These are phyloP conservation scores for Prinia subflava DNA, from an alignment of 2,113 vertebrate genomes.

Conservation along the genomic window DNA sequence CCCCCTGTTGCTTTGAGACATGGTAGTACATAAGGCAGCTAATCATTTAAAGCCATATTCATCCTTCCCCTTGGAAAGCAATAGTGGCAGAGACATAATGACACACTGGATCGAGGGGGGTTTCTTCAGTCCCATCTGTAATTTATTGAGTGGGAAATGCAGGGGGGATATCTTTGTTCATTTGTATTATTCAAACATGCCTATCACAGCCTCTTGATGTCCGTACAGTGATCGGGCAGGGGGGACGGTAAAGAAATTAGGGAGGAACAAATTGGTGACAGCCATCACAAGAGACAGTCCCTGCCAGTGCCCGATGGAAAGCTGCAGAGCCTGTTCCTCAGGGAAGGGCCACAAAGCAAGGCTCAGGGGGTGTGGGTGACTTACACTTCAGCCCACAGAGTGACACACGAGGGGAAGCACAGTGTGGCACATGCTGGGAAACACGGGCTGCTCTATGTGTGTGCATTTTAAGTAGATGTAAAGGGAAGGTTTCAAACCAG, in stretches of 20 bases:
- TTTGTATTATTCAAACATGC: constrained; percentile 40
- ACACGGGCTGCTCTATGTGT: rapidly evolving
- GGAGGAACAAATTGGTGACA: constrained; percentile 44
- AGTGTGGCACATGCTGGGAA: rapidly evolving
- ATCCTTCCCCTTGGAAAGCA: constrained; percentile 31
- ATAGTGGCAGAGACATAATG: constrained; percentile 3
- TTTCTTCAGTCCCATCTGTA: constrained; percentile 19
- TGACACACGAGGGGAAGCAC: no score
- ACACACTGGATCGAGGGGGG: neutral
- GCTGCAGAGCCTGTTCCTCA: neutral
- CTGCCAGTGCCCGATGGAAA: rapidly evolving
- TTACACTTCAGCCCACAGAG: neutral
- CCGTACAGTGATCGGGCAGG: neutral
- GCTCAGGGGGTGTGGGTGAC: rapidly evolving
- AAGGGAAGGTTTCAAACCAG: neutral
- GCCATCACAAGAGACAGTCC: neutral
- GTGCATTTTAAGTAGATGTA: rapidly evolving
- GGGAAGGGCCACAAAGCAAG: neutral
- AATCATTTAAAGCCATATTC: constrained; percentile 52
- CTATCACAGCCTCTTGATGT: neutral
- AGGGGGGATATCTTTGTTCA: constrained; percentile 51
- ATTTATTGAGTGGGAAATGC: constrained; percentile 37
- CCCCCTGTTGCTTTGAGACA: constrained; percentile 34
- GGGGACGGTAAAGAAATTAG: neutral
- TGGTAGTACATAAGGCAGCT: constrained; percentile 45